These are phyloP conservation scores for Brachionus paranguensis DNA, from an alignment of 1,140 invertebrate genomes.

Conservation along the genomic window DNA sequence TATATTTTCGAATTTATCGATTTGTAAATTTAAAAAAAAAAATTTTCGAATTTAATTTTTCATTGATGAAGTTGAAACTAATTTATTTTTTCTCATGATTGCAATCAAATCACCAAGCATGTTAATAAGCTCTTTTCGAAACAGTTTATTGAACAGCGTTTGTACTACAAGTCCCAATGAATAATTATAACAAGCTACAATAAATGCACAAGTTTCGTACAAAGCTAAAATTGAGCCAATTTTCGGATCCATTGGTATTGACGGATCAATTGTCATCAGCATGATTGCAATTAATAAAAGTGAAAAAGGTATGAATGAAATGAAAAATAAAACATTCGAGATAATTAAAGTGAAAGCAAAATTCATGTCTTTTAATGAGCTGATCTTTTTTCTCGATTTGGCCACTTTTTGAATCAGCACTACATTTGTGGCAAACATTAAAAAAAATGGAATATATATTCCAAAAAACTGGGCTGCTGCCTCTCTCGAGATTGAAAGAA, in stretches of 20 bases:
- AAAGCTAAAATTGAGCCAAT: neutral
- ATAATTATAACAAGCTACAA: neutral
- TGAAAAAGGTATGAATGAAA: neutral
- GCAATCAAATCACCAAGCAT: neutral
- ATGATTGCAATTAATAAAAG: neutral
- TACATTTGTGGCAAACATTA: neutral
- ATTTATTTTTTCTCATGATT: neutral
- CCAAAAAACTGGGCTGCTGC: neutral
- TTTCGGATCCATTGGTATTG: neutral
- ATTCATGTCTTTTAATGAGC: neutral
- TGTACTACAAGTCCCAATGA: neutral
- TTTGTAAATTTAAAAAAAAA: too few species aligned
- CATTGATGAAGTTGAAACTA: neutral
- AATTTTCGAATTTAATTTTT: neutral
- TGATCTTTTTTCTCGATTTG: neutral
- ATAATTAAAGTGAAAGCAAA: neutral
- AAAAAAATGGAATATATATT: neutral
- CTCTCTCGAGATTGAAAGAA: neutral
- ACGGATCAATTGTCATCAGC: neutral
- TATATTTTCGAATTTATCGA: too few species aligned
- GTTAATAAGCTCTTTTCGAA: neutral
- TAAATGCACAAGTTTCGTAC: neutral
- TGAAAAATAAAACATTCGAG: neutral
- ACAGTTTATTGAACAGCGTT: neutral
- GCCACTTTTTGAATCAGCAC: neutral